Evolutionary conservation across 35 echinoderm and acorn worm species (phyloP), one percentile per base, ranked within the genome.

Genomic region (Ophiothrix spiculata): DNA sequence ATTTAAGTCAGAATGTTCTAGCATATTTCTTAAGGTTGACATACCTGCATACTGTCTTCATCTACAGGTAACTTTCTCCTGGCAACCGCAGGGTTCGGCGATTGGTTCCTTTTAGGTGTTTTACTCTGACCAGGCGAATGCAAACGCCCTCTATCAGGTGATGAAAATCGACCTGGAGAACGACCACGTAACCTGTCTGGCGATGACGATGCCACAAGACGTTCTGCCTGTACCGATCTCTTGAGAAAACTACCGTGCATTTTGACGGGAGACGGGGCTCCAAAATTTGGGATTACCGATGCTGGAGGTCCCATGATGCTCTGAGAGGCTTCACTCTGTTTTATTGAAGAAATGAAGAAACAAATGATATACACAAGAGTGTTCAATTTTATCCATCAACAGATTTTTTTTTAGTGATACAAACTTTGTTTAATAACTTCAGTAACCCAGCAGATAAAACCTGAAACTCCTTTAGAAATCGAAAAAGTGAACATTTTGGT

Each of bases 171-270:
- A 46, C 56, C 79, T 56, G 46, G 46, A 21, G 81, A 37, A 0
- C 39, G 23, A 16, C 37, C 40, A 38, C 40, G 37, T 17, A 64
- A 29, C 56, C 84, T 94, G 32, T 83, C 80, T 0, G 96, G 96
- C 8, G 96, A 99, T 10, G 96, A 90, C 8, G 90, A 78, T 31
- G 32, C 81, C 15, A 97, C 56, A 36, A 97, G 91, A 37, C 90
- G 84, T 56, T 87, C 88, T 35, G 87, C 92, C 37, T 91, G 87
- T 6, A 56, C 86, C 23, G 88, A 41, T 14, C 91, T 88, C 35
- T 84, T 74, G 39, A 99, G 75, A 80, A 99, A 99, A 64, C 96
- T 99, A 16, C 92, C 96, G 64, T 99, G 92, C 79, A 94, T 87
- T 80, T 89, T 99, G n/a, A 91, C 73, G 0, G 96, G 96, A 35